Base-by-base conservation (phyloP, 1,140 invertebrate species). In the Mercenaria mercenaria region DNA sequence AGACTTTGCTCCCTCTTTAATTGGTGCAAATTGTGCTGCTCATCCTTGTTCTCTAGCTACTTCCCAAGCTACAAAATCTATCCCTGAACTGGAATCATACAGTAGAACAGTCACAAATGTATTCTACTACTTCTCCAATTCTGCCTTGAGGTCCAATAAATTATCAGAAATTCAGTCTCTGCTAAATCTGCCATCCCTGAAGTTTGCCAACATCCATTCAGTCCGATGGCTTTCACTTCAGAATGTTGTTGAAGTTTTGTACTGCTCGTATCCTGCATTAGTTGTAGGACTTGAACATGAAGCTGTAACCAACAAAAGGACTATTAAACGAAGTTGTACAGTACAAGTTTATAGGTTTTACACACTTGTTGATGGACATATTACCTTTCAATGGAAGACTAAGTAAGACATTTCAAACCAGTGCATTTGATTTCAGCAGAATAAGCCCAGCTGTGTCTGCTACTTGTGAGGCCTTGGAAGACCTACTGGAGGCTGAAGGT, bases 211-310 rank as follows among this genome's bases (percentile, higher is more conserved):
- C 20, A 59, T 50, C 43, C 79, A 59, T 47, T 83, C 47, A 77
- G 74, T 84, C 59, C 29, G 80, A 43, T 89, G 80, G 80, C 72
- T 89, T 32, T 84, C 80, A 10, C 37, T 50, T 61, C 52, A 59
- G 52, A 67, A 67, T 39, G 69, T 39, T 64, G 79, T 74, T 29
- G 61, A 59, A 29, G 88, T 79, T 3, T 34, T 88, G 23, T 23
- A 77, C 20, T 11, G 41, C 13, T 23, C 41, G 10, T 79, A 79
- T 43, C 76, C 77, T 39, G 77, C 77, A 37, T 47, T 80, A 37
- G 47, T 56, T 11, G 34, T 39, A 0, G 56, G 29, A 20, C 34
- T 80, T 29, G 47, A 56, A 59, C 34, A 23, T 39, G 50, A 80
- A 20, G 77, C 77, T 37, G 52, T 47, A 23, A 39, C n/a, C 26